A percentile compares a stretch with the other conserved stretches of the same genome.
phyloP scores from a whole-genome alignment of 2,797 vertebrate species.

The Kryptopterus vitreolus region DNA sequence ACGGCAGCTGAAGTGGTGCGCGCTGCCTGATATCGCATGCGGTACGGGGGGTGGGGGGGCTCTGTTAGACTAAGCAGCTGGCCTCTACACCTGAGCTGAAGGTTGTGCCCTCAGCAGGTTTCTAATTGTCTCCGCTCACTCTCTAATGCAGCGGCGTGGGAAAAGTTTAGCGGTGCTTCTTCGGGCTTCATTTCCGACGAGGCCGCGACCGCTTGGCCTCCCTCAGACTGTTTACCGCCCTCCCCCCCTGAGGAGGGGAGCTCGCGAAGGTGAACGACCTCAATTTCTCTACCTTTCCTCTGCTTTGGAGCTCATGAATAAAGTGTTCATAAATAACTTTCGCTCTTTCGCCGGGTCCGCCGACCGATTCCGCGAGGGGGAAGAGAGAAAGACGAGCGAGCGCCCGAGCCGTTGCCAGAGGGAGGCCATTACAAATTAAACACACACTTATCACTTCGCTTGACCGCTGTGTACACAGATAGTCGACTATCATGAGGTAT shows the following conservation, averaged over 20 bases:
- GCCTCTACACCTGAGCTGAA: conserved; percentile 45
- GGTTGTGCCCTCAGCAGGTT: conserved; percentile 45
- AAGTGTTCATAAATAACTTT: conserved; percentile 58
- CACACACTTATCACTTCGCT: conserved; percentile 30
- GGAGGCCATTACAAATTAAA: conserved; percentile 32
- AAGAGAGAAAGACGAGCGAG: background rate
- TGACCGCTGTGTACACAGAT: conserved; percentile 13
- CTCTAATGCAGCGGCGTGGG: conserved; percentile 20
- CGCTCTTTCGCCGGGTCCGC: conserved; percentile 24
- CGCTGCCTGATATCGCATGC: background rate
- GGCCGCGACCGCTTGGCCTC: conserved; percentile 35
- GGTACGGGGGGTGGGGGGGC: background rate
- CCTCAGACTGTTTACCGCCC: conserved; percentile 52
- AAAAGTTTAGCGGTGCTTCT: conserved; percentile 44
- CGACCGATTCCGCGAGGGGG: background rate
- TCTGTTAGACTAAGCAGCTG: conserved; percentile 35
- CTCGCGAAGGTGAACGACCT: conserved; percentile 60
- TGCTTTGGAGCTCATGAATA: conserved; percentile 59
- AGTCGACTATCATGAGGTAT: background rate
- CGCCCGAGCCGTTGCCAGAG: conserved; percentile 1
- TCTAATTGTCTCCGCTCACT: conserved; percentile 52
- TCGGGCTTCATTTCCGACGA: conserved; percentile 50
- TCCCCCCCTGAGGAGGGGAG: conserved; percentile 31
- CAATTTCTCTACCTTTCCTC: conserved; percentile 61
- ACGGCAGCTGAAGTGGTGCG: conserved; percentile 4